Conservation (phyloP, 2,888 invertebrate genomes). For the Caenorhabditis zanzibari region DNA sequence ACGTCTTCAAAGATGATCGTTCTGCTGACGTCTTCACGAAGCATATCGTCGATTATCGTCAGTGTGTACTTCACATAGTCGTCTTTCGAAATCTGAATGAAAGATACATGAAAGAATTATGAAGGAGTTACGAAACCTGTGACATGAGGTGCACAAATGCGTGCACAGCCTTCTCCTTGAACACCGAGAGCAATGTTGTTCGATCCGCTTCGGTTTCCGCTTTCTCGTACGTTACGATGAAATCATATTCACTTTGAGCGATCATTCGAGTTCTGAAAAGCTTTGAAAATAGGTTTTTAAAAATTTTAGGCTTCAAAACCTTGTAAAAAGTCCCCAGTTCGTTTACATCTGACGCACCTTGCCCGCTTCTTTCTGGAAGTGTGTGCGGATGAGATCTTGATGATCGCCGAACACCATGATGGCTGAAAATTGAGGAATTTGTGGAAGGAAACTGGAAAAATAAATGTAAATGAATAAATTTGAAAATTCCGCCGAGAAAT, state of each 20-base stretch:
- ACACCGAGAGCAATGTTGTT: slow-evolving; percentile 42
- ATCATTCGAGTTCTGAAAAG: slow-evolving; percentile 57
- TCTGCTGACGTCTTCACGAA: slow-evolving; percentile 49
- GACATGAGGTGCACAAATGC: slow-evolving; percentile 62
- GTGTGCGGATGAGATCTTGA: slow-evolving; percentile 56
- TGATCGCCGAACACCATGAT: slow-evolving; percentile 62
- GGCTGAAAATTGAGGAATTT: too few relatives aligned
- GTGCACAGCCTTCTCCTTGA: slow-evolving; percentile 58
- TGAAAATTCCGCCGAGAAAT: too few relatives aligned
- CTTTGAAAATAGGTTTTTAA: too few relatives aligned
- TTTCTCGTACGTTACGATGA: slow-evolving; percentile 58
- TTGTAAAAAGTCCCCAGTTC: slow-evolving; percentile 55
- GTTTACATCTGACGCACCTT: slow-evolving; percentile 56
- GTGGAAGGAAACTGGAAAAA: too few relatives aligned
- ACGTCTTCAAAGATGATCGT: slow-evolving; percentile 56
- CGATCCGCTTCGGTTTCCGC: slow-evolving; percentile 45
- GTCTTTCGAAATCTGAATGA: slow-evolving; percentile 56
- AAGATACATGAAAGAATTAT: slow-evolving; percentile 3
- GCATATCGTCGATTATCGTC: slow-evolving; percentile 61
- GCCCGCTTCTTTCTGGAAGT: slow-evolving; percentile 59
- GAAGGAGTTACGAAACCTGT: slow-evolving; percentile 48
- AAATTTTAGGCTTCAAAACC: slow-evolving; percentile 13
- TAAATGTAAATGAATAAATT: too few relatives aligned
- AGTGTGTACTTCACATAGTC: slow-evolving; percentile 54
- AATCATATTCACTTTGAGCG: slow-evolving; percentile 61